Percentiles rank a stretch among this genome's conserved stretches.
These are phyloP conservation scores for Chrysotoxum bicinctum DNA, from an alignment of 2,888 invertebrate species.

Conservation along the genomic window DNA sequence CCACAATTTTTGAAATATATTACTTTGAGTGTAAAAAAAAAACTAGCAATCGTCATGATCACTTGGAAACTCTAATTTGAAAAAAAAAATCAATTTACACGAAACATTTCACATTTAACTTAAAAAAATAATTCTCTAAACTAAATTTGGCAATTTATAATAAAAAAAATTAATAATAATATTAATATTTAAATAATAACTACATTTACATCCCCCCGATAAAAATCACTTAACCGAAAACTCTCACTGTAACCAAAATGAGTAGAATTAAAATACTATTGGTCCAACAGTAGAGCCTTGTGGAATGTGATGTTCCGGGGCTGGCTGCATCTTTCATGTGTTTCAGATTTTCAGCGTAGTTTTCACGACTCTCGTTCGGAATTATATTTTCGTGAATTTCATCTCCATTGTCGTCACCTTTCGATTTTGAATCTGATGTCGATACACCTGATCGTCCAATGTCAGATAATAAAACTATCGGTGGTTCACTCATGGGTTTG, in stretches of 20 bases:
- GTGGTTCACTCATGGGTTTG: constrained; percentile 81
- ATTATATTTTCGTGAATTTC: constrained; percentile 73
- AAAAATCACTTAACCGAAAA: constrained; percentile 46
- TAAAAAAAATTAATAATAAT: constrained; percentile 10
- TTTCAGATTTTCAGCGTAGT: constrained; percentile 76
- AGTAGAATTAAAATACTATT: constrained; percentile 61
- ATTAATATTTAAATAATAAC: constrained; percentile 50
- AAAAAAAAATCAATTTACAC: constrained; percentile 1
- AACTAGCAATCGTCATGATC: constrained; percentile 37
- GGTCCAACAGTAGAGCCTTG: constrained; percentile 63
- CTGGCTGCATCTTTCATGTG: constrained; percentile 74
- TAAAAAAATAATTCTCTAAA: constrained; percentile 29
- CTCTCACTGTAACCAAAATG: constrained; percentile 47
- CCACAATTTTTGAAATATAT: not conserved
- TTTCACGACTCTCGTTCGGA: constrained; percentile 78
- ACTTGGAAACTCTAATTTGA: constrained; percentile 17
- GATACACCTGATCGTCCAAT: constrained; percentile 74
- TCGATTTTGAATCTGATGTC: constrained; percentile 50
- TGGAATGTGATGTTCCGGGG: constrained; percentile 53
- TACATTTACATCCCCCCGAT: constrained; percentile 24
- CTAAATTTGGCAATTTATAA: constrained; percentile 66
- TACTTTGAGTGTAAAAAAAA: not conserved
- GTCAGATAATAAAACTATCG: constrained; percentile 78
- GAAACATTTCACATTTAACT: constrained; percentile 23
- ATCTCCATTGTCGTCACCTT: constrained; percentile 51